These are phyloP conservation scores for Nephrotoma guestfalica DNA, from an alignment of 2,888 invertebrate genomes.

Conservation along the genomic window DNA sequence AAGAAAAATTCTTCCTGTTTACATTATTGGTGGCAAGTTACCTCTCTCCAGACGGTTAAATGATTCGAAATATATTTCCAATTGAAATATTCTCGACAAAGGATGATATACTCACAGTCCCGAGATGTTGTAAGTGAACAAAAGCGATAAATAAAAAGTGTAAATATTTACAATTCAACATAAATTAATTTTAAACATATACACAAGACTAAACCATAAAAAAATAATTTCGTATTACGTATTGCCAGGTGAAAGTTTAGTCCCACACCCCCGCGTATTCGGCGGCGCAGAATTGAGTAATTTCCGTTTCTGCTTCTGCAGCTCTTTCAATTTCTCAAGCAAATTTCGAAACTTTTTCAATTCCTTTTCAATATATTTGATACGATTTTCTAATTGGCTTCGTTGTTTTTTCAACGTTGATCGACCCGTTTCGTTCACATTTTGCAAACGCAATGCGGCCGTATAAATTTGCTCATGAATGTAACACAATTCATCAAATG, in stretches of 20 bases:
- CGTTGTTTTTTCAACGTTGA: not conserved
- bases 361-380: not conserved
- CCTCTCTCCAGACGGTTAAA: not conserved
- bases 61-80: not conserved
- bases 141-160: too few species aligned
- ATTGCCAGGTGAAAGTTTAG: not conserved
- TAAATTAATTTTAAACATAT: not conserved
- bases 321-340: not conserved
- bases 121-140: not conserved
- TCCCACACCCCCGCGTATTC: not conserved
- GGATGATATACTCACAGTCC: not conserved
- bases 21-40: not conserved
- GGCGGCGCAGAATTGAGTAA: not conserved
- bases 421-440: not conserved
- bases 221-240: not conserved
- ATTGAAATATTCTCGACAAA: not conserved
- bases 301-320: not conserved
- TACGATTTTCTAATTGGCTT: conserved; percentile 1
- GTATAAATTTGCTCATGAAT: not conserved
- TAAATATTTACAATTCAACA: not conserved
- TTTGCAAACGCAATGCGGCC: not conserved
- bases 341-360: conserved; percentile 1
- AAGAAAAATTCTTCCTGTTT: not conserved
- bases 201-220: not conserved
- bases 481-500: not conserved